Evolutionary conservation across 2,113 vertebrate species (phyloP).

Genomic region (Larimichthys polyactis): DNA sequence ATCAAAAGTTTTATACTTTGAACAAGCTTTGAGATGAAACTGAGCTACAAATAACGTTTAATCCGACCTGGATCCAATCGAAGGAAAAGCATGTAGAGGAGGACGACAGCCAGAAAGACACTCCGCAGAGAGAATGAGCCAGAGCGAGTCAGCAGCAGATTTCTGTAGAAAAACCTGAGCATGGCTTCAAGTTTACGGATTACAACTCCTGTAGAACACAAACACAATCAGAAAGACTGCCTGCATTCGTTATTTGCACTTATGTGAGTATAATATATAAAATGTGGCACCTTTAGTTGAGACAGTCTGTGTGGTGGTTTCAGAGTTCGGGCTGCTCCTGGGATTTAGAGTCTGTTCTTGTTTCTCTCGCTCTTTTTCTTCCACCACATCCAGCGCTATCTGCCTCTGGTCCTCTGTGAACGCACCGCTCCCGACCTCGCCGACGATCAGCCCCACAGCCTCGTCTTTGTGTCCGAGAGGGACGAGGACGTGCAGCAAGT

Average conservation of each 20-base stretch:
- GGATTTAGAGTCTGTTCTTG: constrained; percentile 12
- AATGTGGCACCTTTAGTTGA: constrained; percentile 66
- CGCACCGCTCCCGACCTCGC: constrained; percentile 67
- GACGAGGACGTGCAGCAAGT: constrained; percentile 87
- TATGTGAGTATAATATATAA: not conserved
- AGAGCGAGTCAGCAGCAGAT: constrained; percentile 74
- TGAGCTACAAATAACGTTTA: not conserved
- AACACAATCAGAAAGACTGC: constrained; percentile 1
- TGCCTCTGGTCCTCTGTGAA: constrained; percentile 82
- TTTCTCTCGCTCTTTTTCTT: constrained; percentile 60
- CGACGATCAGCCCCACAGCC: constrained; percentile 84
- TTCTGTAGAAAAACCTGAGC: constrained; percentile 80
- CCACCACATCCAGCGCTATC: constrained; percentile 72
- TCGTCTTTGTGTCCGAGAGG: constrained; percentile 84
- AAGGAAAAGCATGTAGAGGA: constrained; percentile 89
- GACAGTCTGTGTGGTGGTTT: not conserved
- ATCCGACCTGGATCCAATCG: constrained; percentile 90
- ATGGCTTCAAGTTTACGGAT: constrained; percentile 80
- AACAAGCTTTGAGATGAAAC: not conserved
- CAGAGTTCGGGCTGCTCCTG: constrained; percentile 1
- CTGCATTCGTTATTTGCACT: not conserved
- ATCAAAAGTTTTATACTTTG: not conserved
- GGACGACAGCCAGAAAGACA: constrained; percentile 84
- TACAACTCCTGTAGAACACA: constrained; percentile 78
- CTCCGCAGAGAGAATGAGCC: constrained; percentile 83